Evolutionary conservation across 2,888 invertebrate species (phyloP).

Genomic region (Chrysomela aeneicollis): DNA sequence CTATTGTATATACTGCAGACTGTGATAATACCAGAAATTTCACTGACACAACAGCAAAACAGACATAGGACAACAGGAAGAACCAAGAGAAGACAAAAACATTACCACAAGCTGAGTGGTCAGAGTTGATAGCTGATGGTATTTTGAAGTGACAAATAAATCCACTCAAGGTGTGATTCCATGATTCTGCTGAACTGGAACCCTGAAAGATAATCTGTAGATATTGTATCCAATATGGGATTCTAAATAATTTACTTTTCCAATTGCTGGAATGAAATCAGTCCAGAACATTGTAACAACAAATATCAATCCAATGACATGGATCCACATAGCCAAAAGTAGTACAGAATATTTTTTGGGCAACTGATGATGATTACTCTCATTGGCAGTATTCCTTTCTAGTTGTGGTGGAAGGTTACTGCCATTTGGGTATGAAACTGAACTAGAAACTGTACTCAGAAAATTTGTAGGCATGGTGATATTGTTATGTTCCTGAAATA

Average conservation of each 20-base stretch:
- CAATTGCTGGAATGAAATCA: conserved; percentile 64
- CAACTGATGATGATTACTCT: conserved; percentile 32
- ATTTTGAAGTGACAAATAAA: conserved; percentile 57
- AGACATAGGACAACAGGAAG: conserved; percentile 62
- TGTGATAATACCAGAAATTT: conserved; percentile 66
- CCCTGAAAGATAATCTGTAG: conserved; percentile 42
- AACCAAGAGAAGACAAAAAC: conserved; percentile 61
- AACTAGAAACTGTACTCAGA: conserved; percentile 64
- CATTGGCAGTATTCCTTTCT: conserved; percentile 26
- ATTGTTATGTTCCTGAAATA: conserved; percentile 47
- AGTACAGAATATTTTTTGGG: conserved; percentile 53
- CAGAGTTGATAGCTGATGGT: conserved; percentile 36
- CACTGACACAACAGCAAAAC: conserved; percentile 62
- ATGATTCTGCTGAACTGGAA: conserved; percentile 51
- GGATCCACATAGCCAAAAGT: conserved; percentile 62
- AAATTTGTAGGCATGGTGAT: conserved; percentile 55
- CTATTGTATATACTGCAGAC: conserved; percentile 67
- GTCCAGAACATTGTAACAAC: conserved; percentile 63
- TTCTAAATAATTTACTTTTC: conserved; percentile 58
- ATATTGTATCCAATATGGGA: neutral
- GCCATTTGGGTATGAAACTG: conserved; percentile 62
- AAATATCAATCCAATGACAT: conserved; percentile 60
- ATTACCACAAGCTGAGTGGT: conserved; percentile 46
- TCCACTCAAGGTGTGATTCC: conserved; percentile 56
- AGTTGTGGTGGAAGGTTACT: conserved; percentile 29